Evolutionary conservation across 2,888 invertebrate species (phyloP).

Genomic region (Drosophila affinis): DNA sequence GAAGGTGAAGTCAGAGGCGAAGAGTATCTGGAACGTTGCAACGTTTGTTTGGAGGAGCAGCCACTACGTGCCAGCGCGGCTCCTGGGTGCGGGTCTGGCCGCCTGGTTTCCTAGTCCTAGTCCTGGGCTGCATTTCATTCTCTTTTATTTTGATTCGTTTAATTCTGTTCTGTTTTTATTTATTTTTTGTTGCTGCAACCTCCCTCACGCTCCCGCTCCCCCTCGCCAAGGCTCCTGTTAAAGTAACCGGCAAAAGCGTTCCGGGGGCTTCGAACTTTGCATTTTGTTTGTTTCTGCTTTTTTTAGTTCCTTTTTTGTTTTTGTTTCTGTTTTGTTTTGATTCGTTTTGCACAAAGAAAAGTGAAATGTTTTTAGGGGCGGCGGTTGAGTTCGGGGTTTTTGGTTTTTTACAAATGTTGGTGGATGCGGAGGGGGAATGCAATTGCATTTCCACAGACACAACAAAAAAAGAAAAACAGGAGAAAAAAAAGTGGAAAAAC

Average conservation of each 20-base stretch:
- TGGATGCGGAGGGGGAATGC: constrained; percentile 17
- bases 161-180: constrained; percentile 24
- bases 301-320: constrained; percentile 1
- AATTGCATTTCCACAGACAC: constrained; percentile 53
- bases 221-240: constrained; percentile 44
- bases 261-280: constrained; percentile 69
- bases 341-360: constrained; percentile 66
- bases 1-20: constrained; percentile 13
- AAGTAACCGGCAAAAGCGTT: constrained; percentile 54
- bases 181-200: constrained; percentile 2
- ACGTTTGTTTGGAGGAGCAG: constrained; percentile 24
- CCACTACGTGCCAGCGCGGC: constrained; percentile 19
- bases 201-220: neutral
- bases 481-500: constrained; percentile 33
- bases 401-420: constrained; percentile 34
- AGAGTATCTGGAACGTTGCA: constrained; percentile 53
- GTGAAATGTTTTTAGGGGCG: constrained; percentile 62
- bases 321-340: constrained; percentile 24
- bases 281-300: constrained; percentile 34
- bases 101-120: constrained; percentile 7
- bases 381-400: constrained; percentile 23
- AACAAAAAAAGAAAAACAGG: constrained; percentile 8
- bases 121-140: constrained; percentile 42
- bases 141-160: constrained; percentile 47
- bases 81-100: too few species aligned